Percentiles rank a stretch among this genome's conserved stretches.
phyloP scores from a whole-genome alignment of 2,113 vertebrate species.

The Excalfactoria chinensis region DNA sequence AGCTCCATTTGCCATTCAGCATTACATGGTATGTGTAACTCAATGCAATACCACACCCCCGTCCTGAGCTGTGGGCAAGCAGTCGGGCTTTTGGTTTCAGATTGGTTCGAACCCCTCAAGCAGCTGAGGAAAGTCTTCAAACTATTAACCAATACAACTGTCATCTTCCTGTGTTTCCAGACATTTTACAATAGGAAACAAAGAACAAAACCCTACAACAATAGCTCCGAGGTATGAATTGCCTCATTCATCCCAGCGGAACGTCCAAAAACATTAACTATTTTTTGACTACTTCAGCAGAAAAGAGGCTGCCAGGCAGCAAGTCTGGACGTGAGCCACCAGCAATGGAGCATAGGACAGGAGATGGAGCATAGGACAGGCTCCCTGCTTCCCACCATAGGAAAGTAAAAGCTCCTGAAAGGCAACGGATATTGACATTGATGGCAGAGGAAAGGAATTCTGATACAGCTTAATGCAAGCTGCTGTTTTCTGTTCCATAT shows the following conservation, averaged over 20 bases:
- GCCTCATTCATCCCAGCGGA: slow-evolving; percentile 71
- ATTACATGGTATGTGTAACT: not conserved
- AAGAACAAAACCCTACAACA: slow-evolving; percentile 69
- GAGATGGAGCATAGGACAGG: not conserved
- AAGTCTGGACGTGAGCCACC: not conserved
- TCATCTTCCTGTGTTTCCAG: slow-evolving; percentile 73
- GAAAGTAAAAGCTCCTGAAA: slow-evolving; percentile 29
- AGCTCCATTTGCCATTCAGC: not conserved
- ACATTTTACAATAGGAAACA: slow-evolving; percentile 72
- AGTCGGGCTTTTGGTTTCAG: slow-evolving; percentile 10
- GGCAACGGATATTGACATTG: slow-evolving; percentile 41
- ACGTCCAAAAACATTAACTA: slow-evolving; percentile 72
- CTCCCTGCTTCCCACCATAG: slow-evolving; percentile 35
- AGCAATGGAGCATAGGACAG: not conserved
- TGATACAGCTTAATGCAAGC: not conserved
- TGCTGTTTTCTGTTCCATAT: not conserved
- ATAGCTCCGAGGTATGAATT: slow-evolving; percentile 71
- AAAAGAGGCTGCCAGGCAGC: not conserved
- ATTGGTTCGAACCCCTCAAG: not conserved
- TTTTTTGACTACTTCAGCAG: slow-evolving; percentile 71
- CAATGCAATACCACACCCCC: slow-evolving; percentile 12
- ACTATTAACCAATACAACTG: slow-evolving; percentile 53
- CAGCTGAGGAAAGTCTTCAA: slow-evolving; percentile 63
- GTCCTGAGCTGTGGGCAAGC: not conserved
- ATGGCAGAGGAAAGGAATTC: slow-evolving; percentile 32